Percentiles rank a stretch among this genome's conserved stretches.
Evolutionary conservation across 2,113 vertebrate species (phyloP).

Genomic region (Ammodytes dubius): DNA sequence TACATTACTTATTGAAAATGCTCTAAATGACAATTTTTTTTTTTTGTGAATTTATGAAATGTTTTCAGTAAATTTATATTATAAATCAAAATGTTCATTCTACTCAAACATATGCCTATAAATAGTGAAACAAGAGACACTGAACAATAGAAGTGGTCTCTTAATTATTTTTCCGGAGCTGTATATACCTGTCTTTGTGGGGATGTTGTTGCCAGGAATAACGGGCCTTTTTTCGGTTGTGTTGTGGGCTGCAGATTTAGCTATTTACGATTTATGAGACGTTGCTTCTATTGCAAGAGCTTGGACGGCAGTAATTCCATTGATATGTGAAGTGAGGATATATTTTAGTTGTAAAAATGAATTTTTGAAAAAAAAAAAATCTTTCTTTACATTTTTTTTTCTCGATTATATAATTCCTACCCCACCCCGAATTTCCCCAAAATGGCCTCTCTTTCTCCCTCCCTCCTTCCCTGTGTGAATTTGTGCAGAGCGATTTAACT

Average conservation of each 20-base stretch:
- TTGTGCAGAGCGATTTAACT: slow-evolving; percentile 45
- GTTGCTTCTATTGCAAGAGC: slow-evolving; percentile 50
- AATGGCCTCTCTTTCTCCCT: background rate
- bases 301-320: slow-evolving; percentile 43
- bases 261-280: slow-evolving; percentile 60
- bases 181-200: too few relatives aligned
- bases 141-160: too few relatives aligned
- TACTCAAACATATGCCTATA: too few relatives aligned
- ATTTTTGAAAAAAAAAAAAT: slow-evolving; percentile 19
- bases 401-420: background rate
- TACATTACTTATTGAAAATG: too few relatives aligned
- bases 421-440: background rate
- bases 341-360: slow-evolving; percentile 71
- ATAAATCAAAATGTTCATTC: too few relatives aligned
- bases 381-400: slow-evolving; percentile 18
- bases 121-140: too few relatives aligned
- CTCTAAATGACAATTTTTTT: too few relatives aligned
- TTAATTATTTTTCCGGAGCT: too few relatives aligned
- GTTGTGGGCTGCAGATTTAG: slow-evolving; percentile 6
- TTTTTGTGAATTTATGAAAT: too few relatives aligned
- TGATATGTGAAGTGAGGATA: slow-evolving; percentile 61
- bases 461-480: slow-evolving; percentile 39
- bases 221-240: slow-evolving; percentile 2
- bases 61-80: too few relatives aligned
- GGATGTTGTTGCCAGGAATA: background rate